Evolutionary conservation across 2,113 vertebrate species (phyloP).

Genomic region (Salvator merianae): DNA sequence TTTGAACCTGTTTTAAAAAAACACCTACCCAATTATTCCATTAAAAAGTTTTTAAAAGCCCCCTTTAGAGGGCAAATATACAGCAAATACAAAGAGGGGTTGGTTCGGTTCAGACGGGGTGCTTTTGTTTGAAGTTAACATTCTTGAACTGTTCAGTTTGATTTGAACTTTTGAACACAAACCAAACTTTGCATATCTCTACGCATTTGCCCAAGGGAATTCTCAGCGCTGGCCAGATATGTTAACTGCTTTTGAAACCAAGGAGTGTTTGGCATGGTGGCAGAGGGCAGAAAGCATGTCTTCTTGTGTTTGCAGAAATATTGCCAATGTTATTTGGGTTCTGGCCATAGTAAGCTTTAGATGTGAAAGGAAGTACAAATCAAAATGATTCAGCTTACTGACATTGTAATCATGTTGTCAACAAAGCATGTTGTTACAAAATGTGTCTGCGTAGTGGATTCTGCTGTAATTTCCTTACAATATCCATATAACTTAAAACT

Average conservation of each 20-base stretch:
- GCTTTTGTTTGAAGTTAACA: neutral
- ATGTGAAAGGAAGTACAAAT: neutral
- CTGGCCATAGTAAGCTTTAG: neutral
- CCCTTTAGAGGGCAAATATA: too few species aligned
- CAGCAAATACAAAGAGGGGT: too few species aligned
- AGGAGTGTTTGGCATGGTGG: neutral
- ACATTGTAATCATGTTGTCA: neutral
- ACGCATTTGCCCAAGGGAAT: neutral
- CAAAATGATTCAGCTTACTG: neutral
- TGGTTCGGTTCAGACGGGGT: neutral
- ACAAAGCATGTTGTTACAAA: accelerated
- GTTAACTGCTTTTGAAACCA: neutral
- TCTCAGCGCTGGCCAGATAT: neutral
- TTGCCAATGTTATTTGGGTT: neutral
- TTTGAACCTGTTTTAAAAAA: too few species aligned
- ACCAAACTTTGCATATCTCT: too few species aligned
- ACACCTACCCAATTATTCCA: too few species aligned
- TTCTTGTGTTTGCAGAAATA: neutral
- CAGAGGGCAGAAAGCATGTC: neutral
- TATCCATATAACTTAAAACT: neutral
- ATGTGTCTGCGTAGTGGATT: neutral
- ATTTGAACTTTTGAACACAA: too few species aligned
- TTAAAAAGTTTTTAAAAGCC: too few species aligned
- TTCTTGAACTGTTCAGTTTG: too few species aligned
- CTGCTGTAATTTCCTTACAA: accelerated